Evolutionary conservation across 2,113 vertebrate genomes (phyloP), one percentile per base, ranked within the genome.

Genomic region (Brachionichthys hirsutus): DNA sequence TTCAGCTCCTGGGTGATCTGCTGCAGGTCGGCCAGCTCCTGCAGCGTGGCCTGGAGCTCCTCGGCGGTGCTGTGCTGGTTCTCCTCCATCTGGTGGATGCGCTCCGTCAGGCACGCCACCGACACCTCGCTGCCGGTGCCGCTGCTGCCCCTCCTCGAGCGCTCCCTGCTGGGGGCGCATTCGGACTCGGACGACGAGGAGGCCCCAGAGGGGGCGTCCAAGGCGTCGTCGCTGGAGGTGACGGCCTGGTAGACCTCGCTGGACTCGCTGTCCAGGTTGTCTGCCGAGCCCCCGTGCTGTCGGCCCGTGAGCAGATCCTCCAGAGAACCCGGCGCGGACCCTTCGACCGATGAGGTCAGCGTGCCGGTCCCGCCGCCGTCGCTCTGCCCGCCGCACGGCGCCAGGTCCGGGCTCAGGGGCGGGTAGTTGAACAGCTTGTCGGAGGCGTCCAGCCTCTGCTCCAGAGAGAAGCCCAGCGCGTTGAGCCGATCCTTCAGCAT

Each of bases 61-160:
- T 98, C 96, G 0, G 95, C 89, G 0, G 95, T 98, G 42, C 95
- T 97, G 81, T 98, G 96, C 14, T 98, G 96, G 69, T 95, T 97
- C 90, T 98, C 96, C 30, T 98, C 96, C 96, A 98, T 97, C 75
- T 98, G 95, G 75, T 98, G 95, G 57, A 98, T 95, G 12, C 95
- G 90, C 60, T 98, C 96, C 0, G 96, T 98, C 77, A 98, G 75
- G 80, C 96, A 95, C 10, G 95, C 95, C 3, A 98, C 94, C 0
- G 96, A 98, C 41, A 95, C 95, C 42, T 97, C 95, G 1, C 94
- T 95, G 1, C 91, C 90, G 0, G 94, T 94, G 44, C 93, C 94
- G 0, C 94, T 94, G 82, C 94, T 94, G 36, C 94, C 94, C 67
- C 95, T 92, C 8, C 94, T 90, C 0, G 94, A 95, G 34, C 93